Evolutionary conservation across 2,113 vertebrate genomes (phyloP), one percentile per base, ranked within the genome.

Genomic region (Chaetodon trifascialis): DNA sequence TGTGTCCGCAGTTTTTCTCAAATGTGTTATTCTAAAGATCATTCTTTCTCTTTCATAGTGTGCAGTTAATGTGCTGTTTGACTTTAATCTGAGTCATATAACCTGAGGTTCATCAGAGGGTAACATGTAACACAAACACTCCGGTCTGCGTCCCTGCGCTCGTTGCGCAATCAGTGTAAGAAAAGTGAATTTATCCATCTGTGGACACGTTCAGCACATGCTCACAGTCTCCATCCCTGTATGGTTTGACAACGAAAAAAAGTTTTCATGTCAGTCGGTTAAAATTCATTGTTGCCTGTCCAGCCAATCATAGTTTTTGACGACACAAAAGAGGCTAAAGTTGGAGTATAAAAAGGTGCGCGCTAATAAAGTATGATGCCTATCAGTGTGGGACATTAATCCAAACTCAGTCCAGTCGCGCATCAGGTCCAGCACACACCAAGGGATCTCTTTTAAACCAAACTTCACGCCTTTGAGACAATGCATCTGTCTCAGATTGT

Each of bases 301-400:
- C 95, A 97, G 96, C 98, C 98, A 99, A 99, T 99, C 97, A 87
- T 95, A 85, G 96, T 93, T 90, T 96, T 95, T 95, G 97, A 97
- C 96, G 97, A 97, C 97, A 97, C 93, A 95, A 93, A 96, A 96
- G 95, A 96, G 96, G 95, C 95, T 94, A 95, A 96, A 96, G 95
- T 96, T 94, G 95, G 94, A 95, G 96, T 99, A 99, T 99, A 99
- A 98, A 96, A 98, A 97, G 97, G 95, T 93, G 96, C 92, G 96
- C 96, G 95, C 96, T 95, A 95, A 96, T 96, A 95, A 92, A 92
- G 88, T 96, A 96, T 96, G 96, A 96, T 95, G 96, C 94, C 96
- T 95, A 93, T 96, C 95, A 96, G 95, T 90, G 96, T 94, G 94
- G 95, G 94, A 95, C 96, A 94, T 95, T 95, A 95, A 95, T 95